Base-by-base conservation (phyloP, 2,888 invertebrate genomes). In the Cheilosia vernalis region DNA sequence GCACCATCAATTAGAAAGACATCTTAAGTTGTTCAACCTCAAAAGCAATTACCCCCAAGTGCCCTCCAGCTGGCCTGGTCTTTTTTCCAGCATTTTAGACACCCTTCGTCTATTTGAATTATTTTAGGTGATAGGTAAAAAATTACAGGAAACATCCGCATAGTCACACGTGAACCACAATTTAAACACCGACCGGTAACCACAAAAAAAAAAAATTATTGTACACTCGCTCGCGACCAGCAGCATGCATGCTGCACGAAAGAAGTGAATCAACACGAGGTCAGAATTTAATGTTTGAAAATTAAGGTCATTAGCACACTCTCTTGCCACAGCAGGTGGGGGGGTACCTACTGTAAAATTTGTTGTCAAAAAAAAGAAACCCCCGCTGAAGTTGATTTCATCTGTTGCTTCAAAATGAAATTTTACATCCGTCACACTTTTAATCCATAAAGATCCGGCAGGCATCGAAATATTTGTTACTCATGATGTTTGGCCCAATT, bases 91-190 rank as follows among this genome's bases (percentile, higher is more conserved):
- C 27, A 27, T n/a, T 44, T 13, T 24, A 47, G 70, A 70, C 74
- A 76, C 69, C 76, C 64, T 66, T 70, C 47, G 47, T 10, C 33
- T 82, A 42, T 66, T 60, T 13, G 40, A 55, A 55, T 55, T 60
- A 61, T 60, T 49, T 53, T 44, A 33, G 53, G 27, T 60, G 53
- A 66, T 63, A 27, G 21, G 64, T 27, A 64, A 37, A 24, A 82
- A 82, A 77, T 77, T 77, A 82, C 82, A 77, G 82, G 82, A 82
- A 82, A 61, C 78, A 78, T 72, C 70, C 42, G 66, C 55, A 37
- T 61, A 69, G 69, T 58, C 56, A 81, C 63, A 61, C 82, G 60
- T 66, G 30, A 72, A 72, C 53, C 66, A 2, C 72, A 78, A 53
- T 66, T 78, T 55, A 56, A 66, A 55, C 53, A 70, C 55, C 27